Conservation (phyloP, 2,888 invertebrate genomes). For the Buathra laborator region DNA sequence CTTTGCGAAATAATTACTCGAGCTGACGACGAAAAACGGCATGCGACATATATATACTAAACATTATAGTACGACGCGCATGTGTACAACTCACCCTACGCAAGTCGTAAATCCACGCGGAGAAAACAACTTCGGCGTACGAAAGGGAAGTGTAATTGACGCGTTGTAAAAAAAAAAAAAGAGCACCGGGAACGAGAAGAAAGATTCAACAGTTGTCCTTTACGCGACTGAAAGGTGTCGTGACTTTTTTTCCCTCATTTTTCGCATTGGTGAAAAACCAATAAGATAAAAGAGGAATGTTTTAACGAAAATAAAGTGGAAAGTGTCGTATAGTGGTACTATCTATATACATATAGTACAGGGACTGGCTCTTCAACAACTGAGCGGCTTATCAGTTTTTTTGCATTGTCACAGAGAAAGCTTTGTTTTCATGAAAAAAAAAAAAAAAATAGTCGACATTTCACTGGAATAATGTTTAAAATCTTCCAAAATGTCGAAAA, state of each 20-base stretch:
- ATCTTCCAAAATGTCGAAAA: no score
- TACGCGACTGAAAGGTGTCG: conserved; percentile 14
- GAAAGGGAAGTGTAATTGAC: conserved; percentile 57
- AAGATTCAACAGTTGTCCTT: background rate
- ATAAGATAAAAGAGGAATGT: conserved; percentile 7
- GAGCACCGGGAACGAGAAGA: background rate
- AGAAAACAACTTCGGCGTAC: conserved; percentile 37
- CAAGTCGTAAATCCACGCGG: conserved; percentile 39
- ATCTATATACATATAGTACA: no score
- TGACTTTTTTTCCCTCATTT: conserved; percentile 36
- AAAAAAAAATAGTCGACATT: no score
- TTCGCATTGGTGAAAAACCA: conserved; percentile 25
- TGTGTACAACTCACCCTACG: conserved; percentile 10
- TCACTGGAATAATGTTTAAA: no score
- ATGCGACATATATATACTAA: background rate
- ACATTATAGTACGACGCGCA: conserved; percentile 5
- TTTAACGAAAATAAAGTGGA: background rate
- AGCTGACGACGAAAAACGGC: conserved; percentile 10
- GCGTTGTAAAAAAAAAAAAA: conserved; percentile 20
- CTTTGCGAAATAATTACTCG: conserved; percentile 54
- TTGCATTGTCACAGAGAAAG: no score
- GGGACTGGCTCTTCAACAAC: no score
- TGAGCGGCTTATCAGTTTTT: no score
- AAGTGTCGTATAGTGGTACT: no score
- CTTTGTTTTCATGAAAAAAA: no score